Percentiles rank a stretch among this genome's conserved stretches.
These are phyloP conservation scores for Euschistus heros DNA, from an alignment of 1,140 invertebrate genomes.

Conservation along the genomic window DNA sequence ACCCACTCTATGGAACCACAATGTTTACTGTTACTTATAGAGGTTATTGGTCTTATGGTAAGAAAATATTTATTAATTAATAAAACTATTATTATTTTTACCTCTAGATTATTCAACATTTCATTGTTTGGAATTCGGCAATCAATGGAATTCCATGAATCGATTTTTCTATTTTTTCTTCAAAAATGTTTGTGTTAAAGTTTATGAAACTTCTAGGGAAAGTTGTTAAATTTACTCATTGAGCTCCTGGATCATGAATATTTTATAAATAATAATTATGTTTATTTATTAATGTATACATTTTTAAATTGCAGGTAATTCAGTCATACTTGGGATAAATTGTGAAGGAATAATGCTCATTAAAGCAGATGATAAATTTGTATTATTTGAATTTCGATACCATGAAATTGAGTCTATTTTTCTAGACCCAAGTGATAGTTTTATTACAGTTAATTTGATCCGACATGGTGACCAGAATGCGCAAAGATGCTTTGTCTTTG, in stretches of 20 bases:
- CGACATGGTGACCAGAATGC: conserved; percentile 39
- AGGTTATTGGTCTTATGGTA: conserved; percentile 82
- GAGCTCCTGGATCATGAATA: too few species aligned
- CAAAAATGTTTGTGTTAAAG: too few species aligned
- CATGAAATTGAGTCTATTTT: conserved; percentile 81
- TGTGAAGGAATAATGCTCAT: conserved; percentile 81
- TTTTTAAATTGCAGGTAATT: conserved; percentile 37
- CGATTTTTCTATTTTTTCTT: too few species aligned
- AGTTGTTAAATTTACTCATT: too few species aligned
- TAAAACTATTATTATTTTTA: conserved; percentile 6
- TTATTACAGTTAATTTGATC: conserved; percentile 68
- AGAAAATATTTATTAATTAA: conserved; percentile 31
- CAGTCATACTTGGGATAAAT: conserved; percentile 73
- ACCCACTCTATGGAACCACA: conserved; percentile 87
- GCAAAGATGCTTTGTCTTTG: conserved; percentile 87
- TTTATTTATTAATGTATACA: neutral
- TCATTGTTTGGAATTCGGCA: conserved; percentile 17
- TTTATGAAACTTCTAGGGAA: too few species aligned
- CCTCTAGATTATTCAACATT: neutral
- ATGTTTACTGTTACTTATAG: conserved; percentile 86
- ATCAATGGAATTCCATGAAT: too few species aligned
- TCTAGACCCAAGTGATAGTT: conserved; percentile 82
- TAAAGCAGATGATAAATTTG: conserved; percentile 79
- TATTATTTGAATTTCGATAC: conserved; percentile 79
- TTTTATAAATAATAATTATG: too few species aligned